phyloP scores from a whole-genome alignment of 2,113 vertebrate genomes.

The Trochalopteron elliotii region DNA sequence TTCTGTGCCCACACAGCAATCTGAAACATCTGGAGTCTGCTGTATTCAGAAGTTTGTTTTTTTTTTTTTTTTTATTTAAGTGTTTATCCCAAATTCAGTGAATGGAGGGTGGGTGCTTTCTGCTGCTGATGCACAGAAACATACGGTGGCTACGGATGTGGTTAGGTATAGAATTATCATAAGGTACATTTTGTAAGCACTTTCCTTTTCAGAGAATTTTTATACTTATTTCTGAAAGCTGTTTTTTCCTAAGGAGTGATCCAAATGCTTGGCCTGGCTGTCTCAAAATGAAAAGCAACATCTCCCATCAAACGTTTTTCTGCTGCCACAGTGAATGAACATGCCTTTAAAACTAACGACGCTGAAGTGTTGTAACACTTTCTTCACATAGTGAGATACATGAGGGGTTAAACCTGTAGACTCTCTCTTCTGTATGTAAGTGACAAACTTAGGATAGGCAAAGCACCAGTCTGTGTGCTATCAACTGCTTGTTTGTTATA shows the following conservation, averaged over 20 bases:
- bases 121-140: neutral
- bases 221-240: neutral
- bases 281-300: neutral
- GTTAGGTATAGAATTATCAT: neutral
- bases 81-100: neutral
- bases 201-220: neutral
- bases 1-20: neutral
- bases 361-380: neutral
- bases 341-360: neutral
- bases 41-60: neutral
- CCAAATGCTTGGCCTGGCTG: neutral
- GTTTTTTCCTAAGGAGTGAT: neutral
- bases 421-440: neutral
- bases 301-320: neutral
- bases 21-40: constrained; percentile 51
- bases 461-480: neutral
- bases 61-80: neutral
- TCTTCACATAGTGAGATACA: neutral
- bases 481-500: neutral
- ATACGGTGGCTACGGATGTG: rapidly evolving
- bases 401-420: neutral
- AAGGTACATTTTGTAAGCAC: neutral
- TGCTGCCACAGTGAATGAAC: neutral
- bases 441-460: neutral
- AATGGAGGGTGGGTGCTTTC: neutral